Evolutionary conservation across 2,888 invertebrate genomes (phyloP).

Genomic region (Heliconius sara): DNA sequence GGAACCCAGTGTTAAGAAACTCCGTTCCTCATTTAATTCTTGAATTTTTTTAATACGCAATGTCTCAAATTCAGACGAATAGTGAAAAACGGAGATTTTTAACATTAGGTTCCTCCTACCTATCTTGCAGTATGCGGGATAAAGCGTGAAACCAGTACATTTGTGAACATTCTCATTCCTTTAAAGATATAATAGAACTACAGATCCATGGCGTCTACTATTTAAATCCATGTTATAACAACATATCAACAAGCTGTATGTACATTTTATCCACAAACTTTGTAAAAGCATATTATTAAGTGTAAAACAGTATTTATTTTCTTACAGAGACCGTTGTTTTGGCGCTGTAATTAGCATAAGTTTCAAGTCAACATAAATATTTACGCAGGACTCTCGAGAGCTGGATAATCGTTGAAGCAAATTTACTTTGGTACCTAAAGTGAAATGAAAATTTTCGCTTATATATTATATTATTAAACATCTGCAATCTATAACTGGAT

Average conservation of each 20-base stretch:
- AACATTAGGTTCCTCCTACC: too few species aligned
- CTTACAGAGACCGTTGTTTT: constrained; percentile 18
- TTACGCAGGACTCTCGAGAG: constrained; percentile 34
- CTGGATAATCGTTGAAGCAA: constrained; percentile 40
- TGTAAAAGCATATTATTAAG: not conserved
- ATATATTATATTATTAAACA: constrained; percentile 1
- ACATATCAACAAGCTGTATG: not conserved
- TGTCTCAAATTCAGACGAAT: too few species aligned
- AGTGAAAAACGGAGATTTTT: too few species aligned
- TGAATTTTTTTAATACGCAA: too few species aligned
- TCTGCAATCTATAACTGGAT: not conserved
- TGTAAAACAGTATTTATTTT: constrained; percentile 22
- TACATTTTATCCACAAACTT: not conserved
- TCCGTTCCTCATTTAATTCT: too few species aligned
- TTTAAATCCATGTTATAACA: not conserved
- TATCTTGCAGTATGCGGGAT: too few species aligned
- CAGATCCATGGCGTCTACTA: not conserved
- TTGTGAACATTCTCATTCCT: too few species aligned
- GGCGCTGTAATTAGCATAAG: constrained; percentile 30
- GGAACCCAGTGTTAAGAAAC: too few species aligned
- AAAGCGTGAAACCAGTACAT: too few species aligned
- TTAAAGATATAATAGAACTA: not conserved
- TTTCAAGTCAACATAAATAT: constrained; percentile 38
- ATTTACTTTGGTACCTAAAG: constrained; percentile 32
- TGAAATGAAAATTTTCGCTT: constrained; percentile 18